Evolutionary conservation across 2,888 invertebrate species (phyloP).

Genomic region (Argyresthia albistria): DNA sequence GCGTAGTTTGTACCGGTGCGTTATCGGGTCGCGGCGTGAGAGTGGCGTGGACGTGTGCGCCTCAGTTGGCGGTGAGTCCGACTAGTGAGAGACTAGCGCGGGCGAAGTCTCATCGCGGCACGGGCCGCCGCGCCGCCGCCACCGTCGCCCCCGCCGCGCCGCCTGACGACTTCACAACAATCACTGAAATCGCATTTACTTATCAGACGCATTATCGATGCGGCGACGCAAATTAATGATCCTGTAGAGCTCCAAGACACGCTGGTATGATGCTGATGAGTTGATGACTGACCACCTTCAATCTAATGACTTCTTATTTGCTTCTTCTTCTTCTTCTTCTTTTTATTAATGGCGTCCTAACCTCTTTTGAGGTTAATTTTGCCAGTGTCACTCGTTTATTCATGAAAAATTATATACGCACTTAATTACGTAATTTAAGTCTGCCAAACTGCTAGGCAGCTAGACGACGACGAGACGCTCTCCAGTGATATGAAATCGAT

Average conservation of each 20-base stretch:
- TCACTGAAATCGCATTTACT: slow-evolving; percentile 45
- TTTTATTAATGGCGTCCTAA: too few species aligned
- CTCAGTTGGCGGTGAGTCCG: slow-evolving; percentile 44
- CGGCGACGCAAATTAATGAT: not conserved
- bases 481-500: too few species aligned
- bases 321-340: too few species aligned
- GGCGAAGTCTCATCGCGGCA: not conserved
- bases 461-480: too few species aligned
- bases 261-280: too few species aligned
- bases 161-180: slow-evolving; percentile 1
- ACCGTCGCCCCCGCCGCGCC: slow-evolving; percentile 22
- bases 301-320: not conserved
- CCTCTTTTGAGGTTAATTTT: too few species aligned
- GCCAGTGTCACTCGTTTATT: too few species aligned
- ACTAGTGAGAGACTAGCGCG: slow-evolving; percentile 40
- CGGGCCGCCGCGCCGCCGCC: slow-evolving; percentile 20
- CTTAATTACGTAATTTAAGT: too few species aligned
- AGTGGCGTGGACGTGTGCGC: slow-evolving; percentile 46
- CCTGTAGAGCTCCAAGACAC: not conserved
- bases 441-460: too few species aligned
- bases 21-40: slow-evolving; percentile 36
- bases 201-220: slow-evolving; percentile 36
- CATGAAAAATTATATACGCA: too few species aligned
- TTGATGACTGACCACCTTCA: not conserved
- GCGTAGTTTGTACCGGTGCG: slow-evolving; percentile 25